phyloP scores from a whole-genome alignment of 1,140 invertebrate genomes.

The Eurosta solidaginis region DNA sequence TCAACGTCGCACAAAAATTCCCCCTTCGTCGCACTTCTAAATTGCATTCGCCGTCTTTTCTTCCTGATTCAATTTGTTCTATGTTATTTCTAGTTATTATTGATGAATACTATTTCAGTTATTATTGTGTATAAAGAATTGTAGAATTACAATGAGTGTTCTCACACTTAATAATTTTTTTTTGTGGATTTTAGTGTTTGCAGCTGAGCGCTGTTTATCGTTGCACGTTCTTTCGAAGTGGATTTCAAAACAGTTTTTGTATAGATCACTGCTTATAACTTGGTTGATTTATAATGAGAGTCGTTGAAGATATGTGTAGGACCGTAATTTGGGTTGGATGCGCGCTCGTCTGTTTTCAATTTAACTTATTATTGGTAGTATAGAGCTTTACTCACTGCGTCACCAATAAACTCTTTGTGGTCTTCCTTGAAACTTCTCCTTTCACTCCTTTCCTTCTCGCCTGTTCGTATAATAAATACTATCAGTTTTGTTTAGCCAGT shows the following conservation, averaged over 20 bases:
- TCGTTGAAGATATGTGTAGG: neutral
- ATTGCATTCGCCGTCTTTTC: neutral
- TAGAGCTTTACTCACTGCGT: neutral
- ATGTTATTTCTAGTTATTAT: slow-evolving; percentile 9
- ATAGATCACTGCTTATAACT: neutral
- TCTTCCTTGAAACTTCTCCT: no score
- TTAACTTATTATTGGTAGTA: neutral
- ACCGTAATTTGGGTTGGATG: neutral
- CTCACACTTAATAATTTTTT: neutral
- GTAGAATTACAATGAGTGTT: slow-evolving; percentile 19
- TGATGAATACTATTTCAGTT: slow-evolving; percentile 20
- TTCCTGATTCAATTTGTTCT: slow-evolving; percentile 3
- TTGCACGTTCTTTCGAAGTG: neutral
- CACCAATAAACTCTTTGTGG: neutral
- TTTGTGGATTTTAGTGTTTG: neutral
- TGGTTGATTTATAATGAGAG: neutral
- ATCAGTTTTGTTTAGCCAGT: slow-evolving; percentile 7
- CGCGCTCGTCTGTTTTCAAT: neutral
- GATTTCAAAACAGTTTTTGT: neutral
- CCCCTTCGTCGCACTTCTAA: neutral
- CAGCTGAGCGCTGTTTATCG: neutral
- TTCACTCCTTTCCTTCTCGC: neutral
- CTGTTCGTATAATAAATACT: slow-evolving; percentile 21
- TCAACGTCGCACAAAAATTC: slow-evolving; percentile 5
- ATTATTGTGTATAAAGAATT: slow-evolving; percentile 24